Evolutionary conservation across 2,888 invertebrate species (phyloP).

Genomic region (Eupithecia inturbata): DNA sequence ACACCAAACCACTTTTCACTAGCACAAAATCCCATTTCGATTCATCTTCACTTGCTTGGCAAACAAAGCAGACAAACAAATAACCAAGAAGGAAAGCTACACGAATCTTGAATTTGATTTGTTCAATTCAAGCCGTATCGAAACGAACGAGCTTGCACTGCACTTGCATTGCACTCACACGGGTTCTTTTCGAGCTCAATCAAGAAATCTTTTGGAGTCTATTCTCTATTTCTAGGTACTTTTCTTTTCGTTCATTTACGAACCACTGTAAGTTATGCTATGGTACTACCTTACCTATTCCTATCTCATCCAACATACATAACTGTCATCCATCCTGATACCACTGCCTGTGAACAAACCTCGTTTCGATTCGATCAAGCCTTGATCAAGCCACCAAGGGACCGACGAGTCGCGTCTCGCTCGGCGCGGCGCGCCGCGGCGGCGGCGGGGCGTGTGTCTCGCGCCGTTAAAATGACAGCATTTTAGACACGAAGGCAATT

Average conservation of each 20-base stretch:
- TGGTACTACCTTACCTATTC: too few species aligned
- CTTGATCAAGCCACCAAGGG: neutral
- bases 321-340: neutral
- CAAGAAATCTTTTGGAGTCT: conserved; percentile 7
- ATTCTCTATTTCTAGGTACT: neutral
- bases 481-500: too few species aligned
- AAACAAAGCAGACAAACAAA: conserved; percentile 21
- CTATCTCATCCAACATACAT: too few species aligned
- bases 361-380: neutral
- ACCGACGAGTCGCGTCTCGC: too few species aligned
- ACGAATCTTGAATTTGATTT: conserved; percentile 3
- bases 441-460: too few species aligned
- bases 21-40: conserved; percentile 31
- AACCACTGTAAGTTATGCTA: too few species aligned
- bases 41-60: conserved; percentile 36
- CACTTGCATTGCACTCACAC: neutral
- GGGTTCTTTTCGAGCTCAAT: conserved; percentile 7
- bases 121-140: neutral
- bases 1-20: conserved; percentile 27
- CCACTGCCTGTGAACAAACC: neutral
- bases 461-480: too few species aligned
- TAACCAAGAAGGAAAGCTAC: conserved; percentile 7
- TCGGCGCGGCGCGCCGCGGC: too few species aligned
- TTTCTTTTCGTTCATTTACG: neutral
- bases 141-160: neutral